Percentiles rank a stretch among this genome's conserved stretches.
phyloP scores from a whole-genome alignment of 2,113 vertebrate species.

The Perca fluviatilis region DNA sequence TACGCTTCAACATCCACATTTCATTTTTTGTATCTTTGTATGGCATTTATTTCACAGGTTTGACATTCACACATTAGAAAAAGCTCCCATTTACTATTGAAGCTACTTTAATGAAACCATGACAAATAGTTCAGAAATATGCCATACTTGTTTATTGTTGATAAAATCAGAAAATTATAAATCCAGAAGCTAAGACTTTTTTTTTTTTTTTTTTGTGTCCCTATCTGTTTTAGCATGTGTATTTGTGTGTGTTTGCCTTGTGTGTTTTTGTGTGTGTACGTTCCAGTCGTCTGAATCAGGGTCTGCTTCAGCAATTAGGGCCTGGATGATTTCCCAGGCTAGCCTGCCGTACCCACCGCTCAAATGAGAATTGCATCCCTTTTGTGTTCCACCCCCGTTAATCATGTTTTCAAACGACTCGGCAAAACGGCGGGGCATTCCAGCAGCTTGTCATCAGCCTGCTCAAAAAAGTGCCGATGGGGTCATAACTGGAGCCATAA shows the following conservation, averaged over 20 bases:
- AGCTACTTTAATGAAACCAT: not conserved
- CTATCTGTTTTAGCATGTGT: conserved; percentile 11
- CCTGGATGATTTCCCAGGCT: conserved; percentile 81
- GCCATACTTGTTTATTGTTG: conserved; percentile 24
- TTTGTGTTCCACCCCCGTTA: conserved; percentile 80
- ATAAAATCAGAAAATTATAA: conserved; percentile 19
- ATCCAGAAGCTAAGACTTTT: conserved; percentile 26
- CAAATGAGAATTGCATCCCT: conserved; percentile 81
- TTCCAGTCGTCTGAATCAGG: conserved; percentile 73
- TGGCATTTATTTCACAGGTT: not conserved
- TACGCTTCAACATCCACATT: not conserved
- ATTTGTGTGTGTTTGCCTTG: conserved; percentile 1
- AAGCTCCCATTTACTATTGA: not conserved
- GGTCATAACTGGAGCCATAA: conserved; percentile 75
- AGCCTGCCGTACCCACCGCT: conserved; percentile 69
- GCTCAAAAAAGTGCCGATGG: conserved; percentile 75
- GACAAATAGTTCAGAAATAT: conserved; percentile 1
- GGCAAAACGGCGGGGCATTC: conserved; percentile 65
- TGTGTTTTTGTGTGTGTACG: conserved; percentile 23
- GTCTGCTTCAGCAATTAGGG: conserved; percentile 82
- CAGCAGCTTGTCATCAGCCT: conserved; percentile 77
- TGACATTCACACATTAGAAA: not conserved
- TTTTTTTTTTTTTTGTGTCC: conserved; percentile 2
- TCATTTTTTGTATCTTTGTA: not conserved
- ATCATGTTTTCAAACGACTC: conserved; percentile 81